phyloP scores from a whole-genome alignment of 1,140 invertebrate genomes.

The Drosophila triauraria region DNA sequence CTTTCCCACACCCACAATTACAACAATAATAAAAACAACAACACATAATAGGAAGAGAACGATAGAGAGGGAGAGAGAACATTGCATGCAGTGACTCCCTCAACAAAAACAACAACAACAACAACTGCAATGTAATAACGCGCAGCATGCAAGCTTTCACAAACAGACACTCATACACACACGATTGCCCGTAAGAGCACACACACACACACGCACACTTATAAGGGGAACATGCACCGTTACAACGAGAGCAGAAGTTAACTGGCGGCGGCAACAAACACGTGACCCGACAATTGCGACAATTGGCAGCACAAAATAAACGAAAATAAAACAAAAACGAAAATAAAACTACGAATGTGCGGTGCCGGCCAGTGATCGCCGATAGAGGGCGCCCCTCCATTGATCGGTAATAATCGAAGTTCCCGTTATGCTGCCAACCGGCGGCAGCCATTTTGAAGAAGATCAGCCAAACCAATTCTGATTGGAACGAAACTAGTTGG shows the following conservation, averaged over 20 bases:
- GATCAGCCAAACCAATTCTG: slow-evolving; percentile 26
- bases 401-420: slow-evolving; percentile 23
- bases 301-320: slow-evolving; percentile 69
- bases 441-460: slow-evolving; percentile 49
- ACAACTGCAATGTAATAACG: slow-evolving; percentile 65
- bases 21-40: slow-evolving; percentile 31
- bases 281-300: slow-evolving; percentile 80
- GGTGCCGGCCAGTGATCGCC: slow-evolving; percentile 8
- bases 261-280: slow-evolving; percentile 75
- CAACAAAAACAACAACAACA: slow-evolving; percentile 45
- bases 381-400: slow-evolving; percentile 19
- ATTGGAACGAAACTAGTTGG: neutral
- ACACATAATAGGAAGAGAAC: neutral
- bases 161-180: slow-evolving; percentile 58
- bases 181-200: slow-evolving; percentile 13
- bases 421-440: slow-evolving; percentile 30
- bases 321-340: slow-evolving; percentile 35
- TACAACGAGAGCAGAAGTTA: slow-evolving; percentile 82
- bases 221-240: slow-evolving; percentile 66
- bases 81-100: slow-evolving; percentile 73
- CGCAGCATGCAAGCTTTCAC: slow-evolving; percentile 77
- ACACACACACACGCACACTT: slow-evolving; percentile 10
- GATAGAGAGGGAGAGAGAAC: slow-evolving; percentile 21
- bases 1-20: slow-evolving; percentile 73
- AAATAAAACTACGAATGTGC: slow-evolving; percentile 24